Evolutionary conservation across 2,113 vertebrate species (phyloP).

Genomic region (Diglossa brunneiventris): DNA sequence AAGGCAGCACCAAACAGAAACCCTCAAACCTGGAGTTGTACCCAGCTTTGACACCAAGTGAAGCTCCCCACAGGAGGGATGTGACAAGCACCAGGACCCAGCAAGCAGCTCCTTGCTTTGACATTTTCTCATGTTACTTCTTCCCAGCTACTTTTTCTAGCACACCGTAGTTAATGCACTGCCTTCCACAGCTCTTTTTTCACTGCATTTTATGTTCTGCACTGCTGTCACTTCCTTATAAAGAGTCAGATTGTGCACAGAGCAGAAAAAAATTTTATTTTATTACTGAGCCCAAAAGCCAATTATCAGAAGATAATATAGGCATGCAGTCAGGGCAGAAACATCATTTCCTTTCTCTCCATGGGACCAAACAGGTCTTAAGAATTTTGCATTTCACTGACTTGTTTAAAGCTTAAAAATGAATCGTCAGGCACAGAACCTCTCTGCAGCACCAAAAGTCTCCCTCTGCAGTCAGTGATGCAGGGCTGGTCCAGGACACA

Average conservation of each 20-base stretch:
- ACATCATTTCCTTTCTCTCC: constrained; percentile 13
- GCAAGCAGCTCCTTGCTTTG: neutral
- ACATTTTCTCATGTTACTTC: neutral
- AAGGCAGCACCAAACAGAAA: neutral
- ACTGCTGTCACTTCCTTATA: neutral
- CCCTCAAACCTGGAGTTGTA: neutral
- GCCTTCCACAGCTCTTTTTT: neutral
- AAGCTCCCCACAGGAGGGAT: neutral
- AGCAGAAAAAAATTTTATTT: neutral
- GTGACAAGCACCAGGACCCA: neutral
- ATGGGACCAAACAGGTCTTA: neutral
- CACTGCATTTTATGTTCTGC: neutral
- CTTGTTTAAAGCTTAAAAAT: constrained; percentile 30
- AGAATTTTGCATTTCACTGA: constrained; percentile 42
- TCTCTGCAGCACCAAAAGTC: neutral
- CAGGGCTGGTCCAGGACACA: neutral
- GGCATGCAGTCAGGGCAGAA: neutral
- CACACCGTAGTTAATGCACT: neutral
- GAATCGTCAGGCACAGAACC: neutral
- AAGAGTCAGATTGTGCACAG: neutral
- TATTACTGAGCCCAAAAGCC: constrained; percentile 3
- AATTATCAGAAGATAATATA: constrained; percentile 29
- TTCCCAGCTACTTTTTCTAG: neutral
- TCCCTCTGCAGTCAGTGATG: neutral
- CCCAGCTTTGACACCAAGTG: neutral